Evolutionary conservation across 2,888 invertebrate species (phyloP).

Genomic region (Arctia plantaginis): DNA sequence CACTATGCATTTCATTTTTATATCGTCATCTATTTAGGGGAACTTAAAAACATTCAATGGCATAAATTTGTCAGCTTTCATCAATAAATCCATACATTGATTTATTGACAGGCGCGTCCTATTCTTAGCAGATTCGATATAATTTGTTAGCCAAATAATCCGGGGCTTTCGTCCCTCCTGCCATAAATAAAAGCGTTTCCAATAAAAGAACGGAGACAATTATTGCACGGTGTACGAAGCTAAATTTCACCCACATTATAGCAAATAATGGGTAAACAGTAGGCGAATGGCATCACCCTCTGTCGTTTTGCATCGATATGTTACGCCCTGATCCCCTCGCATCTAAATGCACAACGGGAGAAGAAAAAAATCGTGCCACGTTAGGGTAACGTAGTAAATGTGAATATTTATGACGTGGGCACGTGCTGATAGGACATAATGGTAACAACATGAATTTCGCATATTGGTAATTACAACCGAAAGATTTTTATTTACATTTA

Average conservation of each 20-base stretch:
- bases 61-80: conserved; percentile 72
- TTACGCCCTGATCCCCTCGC: conserved; percentile 81
- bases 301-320: conserved; percentile 75
- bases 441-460: conserved; percentile 80
- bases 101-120: conserved; percentile 83
- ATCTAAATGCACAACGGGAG: conserved; percentile 83
- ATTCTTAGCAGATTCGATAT: conserved; percentile 83
- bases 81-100: conserved; percentile 80
- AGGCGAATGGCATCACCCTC: conserved; percentile 77
- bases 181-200: conserved; percentile 67
- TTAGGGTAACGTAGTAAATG: conserved; percentile 79
- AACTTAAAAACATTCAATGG: conserved; percentile 60
- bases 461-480: conserved; percentile 78
- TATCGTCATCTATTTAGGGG: conserved; percentile 58
- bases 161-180: conserved; percentile 69
- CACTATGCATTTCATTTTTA: conserved; percentile 40
- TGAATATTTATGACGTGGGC: conserved; percentile 83
- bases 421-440: conserved; percentile 82
- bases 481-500: conserved; percentile 45
- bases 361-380: conserved; percentile 73
- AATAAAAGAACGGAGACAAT: conserved; percentile 82
- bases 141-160: conserved; percentile 87
- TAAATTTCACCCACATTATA: conserved; percentile 85
- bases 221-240: conserved; percentile 77
- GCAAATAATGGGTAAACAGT: conserved; percentile 84